Conservation (phyloP, 1,140 invertebrate genomes). For the Drosophila orosa region DNA sequence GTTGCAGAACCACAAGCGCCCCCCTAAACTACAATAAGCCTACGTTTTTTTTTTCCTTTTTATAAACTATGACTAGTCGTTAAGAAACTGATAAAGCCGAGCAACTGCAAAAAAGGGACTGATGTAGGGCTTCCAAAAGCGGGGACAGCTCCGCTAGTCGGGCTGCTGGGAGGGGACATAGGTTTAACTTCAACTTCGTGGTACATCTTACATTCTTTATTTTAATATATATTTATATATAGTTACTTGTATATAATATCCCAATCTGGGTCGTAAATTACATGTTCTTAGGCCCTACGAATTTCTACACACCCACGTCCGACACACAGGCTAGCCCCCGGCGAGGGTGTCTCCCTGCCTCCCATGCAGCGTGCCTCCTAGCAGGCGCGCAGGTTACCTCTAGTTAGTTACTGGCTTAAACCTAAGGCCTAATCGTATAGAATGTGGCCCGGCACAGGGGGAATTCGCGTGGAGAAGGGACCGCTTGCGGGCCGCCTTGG, state of each 20-base stretch:
- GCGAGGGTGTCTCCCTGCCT: background rate
- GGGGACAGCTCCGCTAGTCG: too few species aligned
- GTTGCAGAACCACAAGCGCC: slow-evolving; percentile 43
- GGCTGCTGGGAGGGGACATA: background rate
- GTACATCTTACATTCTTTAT: slow-evolving; percentile 30
- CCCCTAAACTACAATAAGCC: background rate
- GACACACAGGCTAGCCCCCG: background rate
- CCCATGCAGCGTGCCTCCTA: background rate
- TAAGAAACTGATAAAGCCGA: slow-evolving; percentile 37
- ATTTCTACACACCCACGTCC: slow-evolving; percentile 13
- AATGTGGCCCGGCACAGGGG: background rate
- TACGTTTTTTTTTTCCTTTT: slow-evolving; percentile 6
- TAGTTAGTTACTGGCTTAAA: slow-evolving; percentile 10
- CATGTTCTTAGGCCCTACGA: slow-evolving; percentile 13
- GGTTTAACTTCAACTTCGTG: background rate
- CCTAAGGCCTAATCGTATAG: slow-evolving; percentile 18
- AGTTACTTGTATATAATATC: slow-evolving; percentile 41
- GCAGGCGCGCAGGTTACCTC: background rate
- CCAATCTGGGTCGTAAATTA: slow-evolving; percentile 43
- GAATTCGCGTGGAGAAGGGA: slow-evolving; percentile 28
- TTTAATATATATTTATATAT: slow-evolving; percentile 47
- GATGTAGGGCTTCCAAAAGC: background rate
- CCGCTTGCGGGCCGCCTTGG: background rate
- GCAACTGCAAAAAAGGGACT: slow-evolving; percentile 9
- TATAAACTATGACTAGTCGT: slow-evolving; percentile 18